phyloP scores from a whole-genome alignment of 2,888 invertebrate species.

The Agonopterix subpropinquella region DNA sequence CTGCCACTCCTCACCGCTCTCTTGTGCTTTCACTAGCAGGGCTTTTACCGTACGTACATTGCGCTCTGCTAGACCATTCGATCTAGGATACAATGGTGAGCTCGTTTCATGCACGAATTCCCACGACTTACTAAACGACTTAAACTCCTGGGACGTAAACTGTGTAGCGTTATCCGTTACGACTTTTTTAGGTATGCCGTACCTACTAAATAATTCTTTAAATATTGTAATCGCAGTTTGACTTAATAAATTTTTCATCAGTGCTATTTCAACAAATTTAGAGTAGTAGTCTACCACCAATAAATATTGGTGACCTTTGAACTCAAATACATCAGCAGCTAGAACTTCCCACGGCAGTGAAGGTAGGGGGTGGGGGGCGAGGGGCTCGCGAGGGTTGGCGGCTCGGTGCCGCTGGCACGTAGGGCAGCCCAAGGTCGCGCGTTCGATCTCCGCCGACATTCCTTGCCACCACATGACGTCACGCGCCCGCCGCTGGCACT shows the following conservation, averaged over 20 bases:
- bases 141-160: constrained; percentile 4
- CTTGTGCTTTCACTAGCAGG: constrained; percentile 2
- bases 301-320: not conserved
- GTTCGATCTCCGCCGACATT: constrained; percentile 12
- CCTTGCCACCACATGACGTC: constrained; percentile 15
- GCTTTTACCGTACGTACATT: constrained; percentile 6
- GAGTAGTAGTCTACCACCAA: constrained; percentile 4
- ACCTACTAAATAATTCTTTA: constrained; percentile 5
- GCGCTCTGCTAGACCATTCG: constrained; percentile 5
- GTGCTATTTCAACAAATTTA: constrained; percentile 4
- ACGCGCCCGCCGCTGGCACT: constrained; percentile 12
- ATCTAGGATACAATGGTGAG: constrained; percentile 6
- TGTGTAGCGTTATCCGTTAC: constrained; percentile 5
- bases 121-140: constrained; percentile 2
- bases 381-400: constrained; percentile 12
- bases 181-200: constrained; percentile 4
- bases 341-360: constrained; percentile 2
- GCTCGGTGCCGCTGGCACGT: constrained; percentile 13
- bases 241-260: constrained; percentile 1
- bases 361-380: constrained; percentile 9
- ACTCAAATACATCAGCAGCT: constrained; percentile 3
- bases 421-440: constrained; percentile 8
- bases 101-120: constrained; percentile 7
- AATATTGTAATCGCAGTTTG: not conserved
- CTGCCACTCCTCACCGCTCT: constrained; percentile 5